Percentiles rank a stretch among this genome's conserved stretches.
Evolutionary conservation across 2,888 invertebrate genomes (phyloP).

Genomic region (Euplexia lucipara): DNA sequence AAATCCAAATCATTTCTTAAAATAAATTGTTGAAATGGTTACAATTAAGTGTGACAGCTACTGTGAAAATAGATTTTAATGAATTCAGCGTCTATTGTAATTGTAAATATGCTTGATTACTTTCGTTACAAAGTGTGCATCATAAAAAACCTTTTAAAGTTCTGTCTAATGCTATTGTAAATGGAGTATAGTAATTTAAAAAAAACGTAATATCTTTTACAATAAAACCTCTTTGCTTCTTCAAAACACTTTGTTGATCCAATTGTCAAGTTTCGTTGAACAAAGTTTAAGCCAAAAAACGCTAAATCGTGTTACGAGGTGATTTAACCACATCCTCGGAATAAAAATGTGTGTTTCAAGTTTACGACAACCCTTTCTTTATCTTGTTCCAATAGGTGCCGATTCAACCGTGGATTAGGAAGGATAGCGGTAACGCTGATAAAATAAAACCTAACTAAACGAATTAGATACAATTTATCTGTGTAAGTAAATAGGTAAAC

Average conservation of each 20-base stretch:
- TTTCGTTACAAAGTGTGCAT: no score
- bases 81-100: no score
- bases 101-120: no score
- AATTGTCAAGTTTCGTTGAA: conserved; percentile 23
- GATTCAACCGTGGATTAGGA: conserved; percentile 80
- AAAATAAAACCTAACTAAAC: conserved; percentile 57
- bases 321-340: conserved; percentile 73
- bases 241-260: conserved; percentile 27
- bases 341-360: conserved; percentile 83
- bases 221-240: conserved; percentile 2
- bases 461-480: conserved; percentile 51
- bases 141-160: no score
- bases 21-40: no score
- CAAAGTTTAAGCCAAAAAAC: conserved; percentile 58
- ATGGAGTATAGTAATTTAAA: no score
- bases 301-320: conserved; percentile 70
- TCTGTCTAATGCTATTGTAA: no score
- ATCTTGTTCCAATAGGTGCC: conserved; percentile 85
- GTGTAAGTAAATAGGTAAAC: conserved; percentile 48
- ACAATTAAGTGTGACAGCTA: no score
- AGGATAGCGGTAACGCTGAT: conserved; percentile 59
- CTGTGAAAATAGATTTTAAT: no score
- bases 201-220: no score
- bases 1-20: no score
- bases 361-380: conserved; percentile 85